Conservation (phyloP, 2,888 invertebrate genomes). For the Steinernema hermaphroditum region DNA sequence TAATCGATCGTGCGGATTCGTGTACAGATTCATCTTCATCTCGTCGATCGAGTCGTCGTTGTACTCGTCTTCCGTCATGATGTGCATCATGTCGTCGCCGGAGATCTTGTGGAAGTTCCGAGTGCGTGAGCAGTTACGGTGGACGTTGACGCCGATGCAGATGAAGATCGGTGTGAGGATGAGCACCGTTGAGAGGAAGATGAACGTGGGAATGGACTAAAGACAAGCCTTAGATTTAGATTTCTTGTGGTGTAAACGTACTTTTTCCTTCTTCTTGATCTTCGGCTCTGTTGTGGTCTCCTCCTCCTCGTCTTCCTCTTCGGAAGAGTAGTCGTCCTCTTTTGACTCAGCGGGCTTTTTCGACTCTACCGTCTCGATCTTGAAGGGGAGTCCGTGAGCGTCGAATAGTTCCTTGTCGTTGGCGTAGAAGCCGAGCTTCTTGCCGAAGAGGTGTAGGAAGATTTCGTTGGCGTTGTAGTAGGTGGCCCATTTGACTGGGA, state of each 20-base stretch:
- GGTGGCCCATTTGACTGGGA: constrained; percentile 12
- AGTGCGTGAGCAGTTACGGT: not conserved
- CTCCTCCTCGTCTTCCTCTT: not conserved
- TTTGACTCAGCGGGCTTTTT: not conserved
- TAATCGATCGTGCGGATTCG: not conserved
- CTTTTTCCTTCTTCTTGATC: not conserved
- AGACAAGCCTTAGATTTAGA: no score
- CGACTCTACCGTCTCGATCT: not conserved
- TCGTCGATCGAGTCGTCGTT: constrained; percentile 30
- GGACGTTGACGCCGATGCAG: not conserved
- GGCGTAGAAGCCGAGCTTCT: constrained; percentile 7
- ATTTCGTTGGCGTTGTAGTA: constrained; percentile 7
- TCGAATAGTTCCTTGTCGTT: not conserved
- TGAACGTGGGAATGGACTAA: constrained; percentile 8
- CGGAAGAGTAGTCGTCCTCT: not conserved
- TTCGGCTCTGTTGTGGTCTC: not conserved
- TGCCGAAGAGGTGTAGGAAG: constrained; percentile 5
- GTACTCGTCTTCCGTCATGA: constrained; percentile 25
- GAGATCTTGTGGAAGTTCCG: constrained; percentile 7
- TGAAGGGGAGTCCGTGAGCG: not conserved
- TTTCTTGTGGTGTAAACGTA: no score
- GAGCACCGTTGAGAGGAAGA: not conserved
- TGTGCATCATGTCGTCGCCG: constrained; percentile 4
- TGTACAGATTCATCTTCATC: constrained; percentile 24
- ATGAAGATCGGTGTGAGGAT: not conserved